Evolutionary conservation across 2,113 vertebrate genomes (phyloP).

Genomic region (Leiothrix lutea): DNA sequence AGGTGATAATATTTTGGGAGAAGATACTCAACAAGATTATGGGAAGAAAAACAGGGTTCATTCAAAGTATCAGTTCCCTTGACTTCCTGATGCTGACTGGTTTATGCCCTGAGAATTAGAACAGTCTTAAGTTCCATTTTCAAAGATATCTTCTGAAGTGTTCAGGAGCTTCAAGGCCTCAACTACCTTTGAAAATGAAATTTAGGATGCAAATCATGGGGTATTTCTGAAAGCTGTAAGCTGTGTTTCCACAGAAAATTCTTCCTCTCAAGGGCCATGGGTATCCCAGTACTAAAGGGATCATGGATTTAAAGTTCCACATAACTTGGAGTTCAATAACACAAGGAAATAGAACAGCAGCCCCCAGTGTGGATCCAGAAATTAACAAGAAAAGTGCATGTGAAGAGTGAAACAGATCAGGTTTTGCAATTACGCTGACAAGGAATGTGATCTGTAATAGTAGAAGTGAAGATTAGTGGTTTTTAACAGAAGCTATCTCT

Average conservation of each 20-base stretch:
- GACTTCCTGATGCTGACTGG: too few relatives aligned
- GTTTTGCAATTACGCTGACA: neutral
- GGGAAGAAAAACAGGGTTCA: neutral
- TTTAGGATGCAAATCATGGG: neutral
- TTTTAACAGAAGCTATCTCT: neutral
- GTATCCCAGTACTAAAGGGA: too few relatives aligned
- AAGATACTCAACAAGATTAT: neutral
- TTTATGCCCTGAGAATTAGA: neutral
- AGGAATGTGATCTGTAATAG: conserved; percentile 31
- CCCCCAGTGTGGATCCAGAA: neutral
- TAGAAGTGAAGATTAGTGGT: neutral
- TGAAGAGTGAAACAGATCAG: neutral
- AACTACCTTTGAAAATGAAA: neutral
- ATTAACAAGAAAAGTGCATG: neutral
- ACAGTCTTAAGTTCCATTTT: neutral
- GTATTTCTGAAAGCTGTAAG: neutral
- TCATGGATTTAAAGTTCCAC: neutral
- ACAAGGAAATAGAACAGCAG: neutral
- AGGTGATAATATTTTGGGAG: neutral
- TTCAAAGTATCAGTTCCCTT: neutral
- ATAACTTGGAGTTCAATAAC: neutral
- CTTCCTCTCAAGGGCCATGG: neutral
- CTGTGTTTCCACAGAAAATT: neutral
- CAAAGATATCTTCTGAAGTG: neutral
- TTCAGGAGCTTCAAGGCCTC: neutral